A percentile compares a stretch with the other conserved stretches of the same genome.
These are phyloP conservation scores for Invenusta paracnida DNA, from an alignment of 2,888 invertebrate species.

Conservation along the genomic window DNA sequence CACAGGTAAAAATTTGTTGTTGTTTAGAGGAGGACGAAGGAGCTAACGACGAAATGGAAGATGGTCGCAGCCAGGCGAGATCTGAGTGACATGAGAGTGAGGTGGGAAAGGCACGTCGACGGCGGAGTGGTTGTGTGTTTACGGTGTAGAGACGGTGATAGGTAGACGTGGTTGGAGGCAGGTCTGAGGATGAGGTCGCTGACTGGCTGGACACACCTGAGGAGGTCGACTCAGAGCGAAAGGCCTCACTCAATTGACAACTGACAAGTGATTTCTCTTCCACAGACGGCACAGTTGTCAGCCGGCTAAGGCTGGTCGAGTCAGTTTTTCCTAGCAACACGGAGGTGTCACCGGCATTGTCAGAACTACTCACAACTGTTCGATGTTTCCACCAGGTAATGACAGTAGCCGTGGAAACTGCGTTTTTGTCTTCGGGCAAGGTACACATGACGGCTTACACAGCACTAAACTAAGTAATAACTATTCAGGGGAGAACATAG, in stretches of 20 bases:
- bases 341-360: not conserved
- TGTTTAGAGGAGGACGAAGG: too few relatives aligned
- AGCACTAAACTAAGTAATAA: too few relatives aligned
- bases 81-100: not conserved
- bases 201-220: conserved; percentile 10
- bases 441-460: too few relatives aligned
- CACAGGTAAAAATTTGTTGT: not conserved
- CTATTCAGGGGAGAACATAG: too few relatives aligned
- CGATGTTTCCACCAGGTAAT: not conserved
- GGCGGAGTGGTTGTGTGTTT: not conserved
- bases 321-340: not conserved
- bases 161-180: not conserved
- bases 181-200: not conserved
- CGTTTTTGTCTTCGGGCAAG: too few relatives aligned
- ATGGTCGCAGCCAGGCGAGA: not conserved
- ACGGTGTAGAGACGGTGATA: not conserved
- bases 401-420: too few relatives aligned
- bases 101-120: not conserved
- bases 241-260: not conserved
- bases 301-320: not conserved
- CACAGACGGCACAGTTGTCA: not conserved
- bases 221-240: not conserved
- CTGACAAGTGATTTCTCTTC: not conserved
- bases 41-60: too few relatives aligned
- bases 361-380: too few relatives aligned